Base-by-base conservation (phyloP, 2,888 invertebrate genomes). In the Phoronis australis region DNA sequence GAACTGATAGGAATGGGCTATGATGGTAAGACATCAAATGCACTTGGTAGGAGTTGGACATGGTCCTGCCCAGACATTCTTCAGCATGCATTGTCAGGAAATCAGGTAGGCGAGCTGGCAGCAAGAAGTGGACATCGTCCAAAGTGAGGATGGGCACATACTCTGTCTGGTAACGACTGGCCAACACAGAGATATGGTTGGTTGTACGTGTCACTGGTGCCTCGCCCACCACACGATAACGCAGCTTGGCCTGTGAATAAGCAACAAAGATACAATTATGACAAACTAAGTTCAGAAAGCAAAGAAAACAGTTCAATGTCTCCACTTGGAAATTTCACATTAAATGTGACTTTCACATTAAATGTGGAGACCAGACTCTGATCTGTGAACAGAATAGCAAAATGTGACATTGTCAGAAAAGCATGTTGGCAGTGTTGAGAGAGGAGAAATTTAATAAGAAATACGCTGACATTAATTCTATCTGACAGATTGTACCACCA, bases 221-320 rank as follows among this genome's bases (percentile, higher is more conserved):
- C 45, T 71, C 70, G 5, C 63, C 62, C 1, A 61, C 48, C 4
- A 64, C 56, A 45, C 64, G 65, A 46, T 56, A 60, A 37, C 59
- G 52, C 41, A 69, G 47, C 51, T 67, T 66, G 35, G 59, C 57
- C 69, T 70, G 61, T 37, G 62, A 63, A 27, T 38, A 31, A 50
- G 27, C 52, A 45, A 26, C 4, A 37, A 23, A 5, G 12, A n/a
- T n/a, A n/a, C n/a, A n/a, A n/a, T n/a, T n/a, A n/a, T n/a, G n/a
- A n/a, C 20, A n/a, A n/a, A n/a, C n/a, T n/a, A n/a, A n/a, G n/a
- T n/a, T n/a, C n/a, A n/a, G n/a, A n/a, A n/a, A n/a, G n/a, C n/a
- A n/a, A n/a, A n/a, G n/a, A n/a, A n/a, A n/a, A n/a, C n/a, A n/a
- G n/a, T n/a, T n/a, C n/a, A n/a, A n/a, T n/a, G n/a, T n/a, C n/a